Evolutionary conservation across 2,888 invertebrate genomes (phyloP).

Genomic region (Hirtodrosophila confusa): DNA sequence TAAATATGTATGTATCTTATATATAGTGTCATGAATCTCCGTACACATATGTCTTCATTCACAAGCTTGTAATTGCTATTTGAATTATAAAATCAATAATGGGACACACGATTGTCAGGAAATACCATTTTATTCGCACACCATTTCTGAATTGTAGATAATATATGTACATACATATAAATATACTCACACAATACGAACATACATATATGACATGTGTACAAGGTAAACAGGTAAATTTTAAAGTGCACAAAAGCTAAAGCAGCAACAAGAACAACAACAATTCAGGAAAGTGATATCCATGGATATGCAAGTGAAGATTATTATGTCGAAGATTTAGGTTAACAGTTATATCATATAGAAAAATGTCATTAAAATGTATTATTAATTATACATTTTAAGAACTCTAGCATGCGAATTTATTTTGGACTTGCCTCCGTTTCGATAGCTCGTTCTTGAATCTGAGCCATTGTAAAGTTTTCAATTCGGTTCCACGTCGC

Average conservation of each 20-base stretch:
- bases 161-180: constrained; percentile 1
- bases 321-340: constrained; percentile 22
- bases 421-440: constrained; percentile 70
- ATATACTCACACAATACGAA: not conserved
- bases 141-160: constrained; percentile 36
- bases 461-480: constrained; percentile 71
- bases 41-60: constrained; percentile 23
- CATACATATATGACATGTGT: not conserved
- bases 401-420: not conserved
- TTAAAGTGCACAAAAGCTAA: constrained; percentile 16
- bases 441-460: constrained; percentile 56
- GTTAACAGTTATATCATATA: constrained; percentile 9
- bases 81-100: constrained; percentile 67
- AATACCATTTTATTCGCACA: constrained; percentile 40
- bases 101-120: constrained; percentile 43
- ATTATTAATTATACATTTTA: no score
- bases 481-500: constrained; percentile 56
- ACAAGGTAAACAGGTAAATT: constrained; percentile 34
- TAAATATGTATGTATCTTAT: not conserved
- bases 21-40: constrained; percentile 1
- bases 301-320: constrained; percentile 14
- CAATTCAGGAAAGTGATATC: constrained; percentile 3
- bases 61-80: constrained; percentile 34
- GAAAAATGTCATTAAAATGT: not conserved
- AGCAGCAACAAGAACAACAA: constrained; percentile 1